These are phyloP conservation scores for Trichomalopsis sarcophagae DNA, from an alignment of 1,140 invertebrate species.

Conservation along the genomic window DNA sequence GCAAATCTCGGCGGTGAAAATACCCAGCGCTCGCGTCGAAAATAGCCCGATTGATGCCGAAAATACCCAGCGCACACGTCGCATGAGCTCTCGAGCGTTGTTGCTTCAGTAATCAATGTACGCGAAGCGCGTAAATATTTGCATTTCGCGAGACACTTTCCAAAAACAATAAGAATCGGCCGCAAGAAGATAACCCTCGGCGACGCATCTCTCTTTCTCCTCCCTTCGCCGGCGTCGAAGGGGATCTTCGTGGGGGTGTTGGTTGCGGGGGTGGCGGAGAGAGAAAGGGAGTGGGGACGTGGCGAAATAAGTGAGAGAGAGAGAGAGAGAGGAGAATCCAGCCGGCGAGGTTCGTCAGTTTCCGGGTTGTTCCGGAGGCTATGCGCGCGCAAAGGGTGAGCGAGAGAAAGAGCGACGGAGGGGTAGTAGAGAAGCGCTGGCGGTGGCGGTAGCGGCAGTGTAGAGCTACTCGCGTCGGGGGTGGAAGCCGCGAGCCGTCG, in stretches of 20 bases:
- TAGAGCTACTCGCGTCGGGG: slow-evolving; percentile 58
- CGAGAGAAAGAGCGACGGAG: not conserved
- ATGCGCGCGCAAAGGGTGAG: not conserved
- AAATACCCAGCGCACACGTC: not conserved
- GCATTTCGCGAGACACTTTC: no score
- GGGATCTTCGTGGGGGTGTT: not conserved
- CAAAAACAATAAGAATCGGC: no score
- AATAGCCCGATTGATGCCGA: not conserved
- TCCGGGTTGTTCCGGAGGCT: slow-evolving; percentile 69
- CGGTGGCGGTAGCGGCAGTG: slow-evolving; percentile 34
- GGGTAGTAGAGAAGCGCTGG: slow-evolving; percentile 6
- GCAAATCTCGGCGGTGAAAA: not conserved
- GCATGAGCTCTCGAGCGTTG: no score
- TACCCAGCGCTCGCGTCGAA: not conserved
- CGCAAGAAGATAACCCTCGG: not conserved
- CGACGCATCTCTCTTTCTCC: not conserved
- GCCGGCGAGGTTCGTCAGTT: slow-evolving; percentile 64
- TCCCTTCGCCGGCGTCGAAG: not conserved
- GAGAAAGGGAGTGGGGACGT: slow-evolving; percentile 26
- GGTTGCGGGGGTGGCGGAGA: not conserved
- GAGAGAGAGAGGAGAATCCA: not conserved
- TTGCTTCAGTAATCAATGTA: no score
- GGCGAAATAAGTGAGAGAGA: slow-evolving; percentile 17
- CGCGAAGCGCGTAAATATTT: no score
- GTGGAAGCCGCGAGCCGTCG: slow-evolving; percentile 69